phyloP scores from a whole-genome alignment of 2,797 vertebrate species.

The Psittacula echo region DNA sequence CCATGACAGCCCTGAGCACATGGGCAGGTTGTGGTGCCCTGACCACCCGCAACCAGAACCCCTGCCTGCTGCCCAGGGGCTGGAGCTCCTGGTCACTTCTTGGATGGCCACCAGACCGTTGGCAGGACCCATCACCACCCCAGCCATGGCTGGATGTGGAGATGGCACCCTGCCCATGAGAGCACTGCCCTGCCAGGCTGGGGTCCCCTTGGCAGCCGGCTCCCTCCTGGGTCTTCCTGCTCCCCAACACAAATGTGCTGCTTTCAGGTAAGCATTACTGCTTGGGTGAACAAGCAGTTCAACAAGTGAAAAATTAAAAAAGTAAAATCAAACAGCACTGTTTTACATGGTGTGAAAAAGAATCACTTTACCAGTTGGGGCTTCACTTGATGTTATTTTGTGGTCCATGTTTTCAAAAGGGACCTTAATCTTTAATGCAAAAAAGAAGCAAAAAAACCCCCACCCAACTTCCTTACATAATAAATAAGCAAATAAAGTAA shows the following conservation, averaged over 20 bases:
- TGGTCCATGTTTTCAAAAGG: neutral
- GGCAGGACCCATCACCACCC: neutral
- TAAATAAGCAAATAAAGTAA: neutral
- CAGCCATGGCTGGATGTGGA: accelerated
- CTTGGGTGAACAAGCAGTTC: neutral
- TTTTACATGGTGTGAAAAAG: neutral
- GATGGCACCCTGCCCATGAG: accelerated
- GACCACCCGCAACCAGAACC: accelerated
- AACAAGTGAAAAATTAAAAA: neutral
- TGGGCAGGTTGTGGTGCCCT: accelerated
- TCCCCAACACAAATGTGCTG: neutral
- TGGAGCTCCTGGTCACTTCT: neutral
- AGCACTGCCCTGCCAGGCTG: accelerated
- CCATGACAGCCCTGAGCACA: accelerated
- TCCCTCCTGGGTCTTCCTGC: neutral
- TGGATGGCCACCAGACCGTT: neutral
- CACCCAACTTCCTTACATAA: neutral
- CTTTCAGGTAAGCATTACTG: neutral
- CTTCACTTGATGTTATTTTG: neutral
- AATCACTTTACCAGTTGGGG: neutral
- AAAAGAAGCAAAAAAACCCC: accelerated
- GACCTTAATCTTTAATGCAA: neutral
- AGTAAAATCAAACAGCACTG: neutral
- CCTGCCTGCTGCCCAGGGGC: accelerated
- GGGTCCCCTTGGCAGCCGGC: accelerated